Evolutionary conservation across 2,797 vertebrate genomes (phyloP).

Genomic region (Hybognathus amarus): DNA sequence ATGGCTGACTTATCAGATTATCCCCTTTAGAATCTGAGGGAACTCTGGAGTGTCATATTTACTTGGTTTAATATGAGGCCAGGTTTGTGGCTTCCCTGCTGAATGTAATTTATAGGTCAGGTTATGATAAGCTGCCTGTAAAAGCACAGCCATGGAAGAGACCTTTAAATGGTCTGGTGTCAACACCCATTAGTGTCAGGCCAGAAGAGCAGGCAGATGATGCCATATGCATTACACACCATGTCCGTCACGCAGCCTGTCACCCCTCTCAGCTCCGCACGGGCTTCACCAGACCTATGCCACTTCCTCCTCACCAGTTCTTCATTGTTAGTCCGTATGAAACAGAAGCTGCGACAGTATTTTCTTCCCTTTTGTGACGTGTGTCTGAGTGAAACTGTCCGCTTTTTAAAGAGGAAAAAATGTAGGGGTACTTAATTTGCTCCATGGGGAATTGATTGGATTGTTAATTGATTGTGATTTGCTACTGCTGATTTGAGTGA

Average conservation of each 20-base stretch:
- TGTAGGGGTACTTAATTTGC: not conserved
- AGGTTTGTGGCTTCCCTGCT: constrained; percentile 47
- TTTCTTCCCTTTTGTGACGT: not conserved
- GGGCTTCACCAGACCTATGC: constrained; percentile 22
- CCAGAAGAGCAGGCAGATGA: constrained; percentile 69
- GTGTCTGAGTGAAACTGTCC: not conserved
- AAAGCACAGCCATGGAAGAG: constrained; percentile 63
- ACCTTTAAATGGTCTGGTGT: constrained; percentile 69
- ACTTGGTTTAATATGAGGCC: constrained; percentile 42
- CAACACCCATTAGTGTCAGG: constrained; percentile 72
- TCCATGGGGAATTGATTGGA: not conserved
- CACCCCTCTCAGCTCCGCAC: not conserved
- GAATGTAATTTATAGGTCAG: constrained; percentile 64
- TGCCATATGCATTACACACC: constrained; percentile 74
- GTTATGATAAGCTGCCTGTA: constrained; percentile 56
- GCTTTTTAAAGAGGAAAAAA: not conserved
- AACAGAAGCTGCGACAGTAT: not conserved
- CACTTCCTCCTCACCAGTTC: constrained; percentile 33
- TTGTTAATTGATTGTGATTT: not conserved
- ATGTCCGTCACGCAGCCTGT: constrained; percentile 67
- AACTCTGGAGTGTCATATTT: constrained; percentile 50
- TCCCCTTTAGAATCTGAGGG: constrained; percentile 21
- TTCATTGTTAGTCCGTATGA: not conserved
- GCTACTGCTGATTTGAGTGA: not conserved
- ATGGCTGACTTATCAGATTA: constrained; percentile 33